Conservation (phyloP, 1,140 invertebrate species). For the Subanguina moxae region DNA sequence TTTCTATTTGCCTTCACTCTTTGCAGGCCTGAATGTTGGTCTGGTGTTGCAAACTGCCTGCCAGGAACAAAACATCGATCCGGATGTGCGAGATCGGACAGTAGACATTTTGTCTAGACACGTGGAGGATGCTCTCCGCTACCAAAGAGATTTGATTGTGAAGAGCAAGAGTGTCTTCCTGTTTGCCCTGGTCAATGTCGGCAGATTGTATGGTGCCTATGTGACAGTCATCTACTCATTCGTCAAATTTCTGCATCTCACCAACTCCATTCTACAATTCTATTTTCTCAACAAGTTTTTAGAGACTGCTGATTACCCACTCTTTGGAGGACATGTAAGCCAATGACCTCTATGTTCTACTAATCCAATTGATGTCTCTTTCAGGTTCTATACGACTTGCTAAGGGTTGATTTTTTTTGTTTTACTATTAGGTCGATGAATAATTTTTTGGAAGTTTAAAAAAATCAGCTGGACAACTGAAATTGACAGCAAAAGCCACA, state of each 20-base stretch:
- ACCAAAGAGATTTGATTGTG: constrained; percentile 51
- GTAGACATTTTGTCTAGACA: constrained; percentile 55
- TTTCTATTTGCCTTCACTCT: too few relatives aligned
- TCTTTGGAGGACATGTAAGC: constrained; percentile 64
- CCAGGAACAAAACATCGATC: constrained; percentile 56
- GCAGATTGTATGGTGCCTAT: constrained; percentile 41
- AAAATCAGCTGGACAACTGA: too few relatives aligned
- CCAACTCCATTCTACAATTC: constrained; percentile 64
- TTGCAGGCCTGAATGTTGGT: constrained; percentile 55
- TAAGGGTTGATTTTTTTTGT: constrained; percentile 42
- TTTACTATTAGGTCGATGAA: background rate
- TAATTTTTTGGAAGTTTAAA: too few relatives aligned
- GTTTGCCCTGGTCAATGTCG: constrained; percentile 49
- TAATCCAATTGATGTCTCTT: too few relatives aligned
- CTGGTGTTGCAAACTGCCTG: constrained; percentile 56
- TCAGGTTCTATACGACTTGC: constrained; percentile 61
- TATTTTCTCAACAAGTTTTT: constrained; percentile 64
- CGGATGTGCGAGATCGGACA: constrained; percentile 49
- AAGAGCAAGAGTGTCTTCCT: constrained; percentile 50
- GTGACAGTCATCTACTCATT: constrained; percentile 26
- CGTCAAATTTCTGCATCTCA: constrained; percentile 63
- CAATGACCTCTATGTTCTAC: too few relatives aligned
- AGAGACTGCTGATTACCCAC: constrained; percentile 62
- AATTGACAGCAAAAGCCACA: too few relatives aligned
- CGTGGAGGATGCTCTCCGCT: constrained; percentile 57